phyloP scores from a whole-genome alignment of 2,113 vertebrate species.

The Cryptotis parvus region DNA sequence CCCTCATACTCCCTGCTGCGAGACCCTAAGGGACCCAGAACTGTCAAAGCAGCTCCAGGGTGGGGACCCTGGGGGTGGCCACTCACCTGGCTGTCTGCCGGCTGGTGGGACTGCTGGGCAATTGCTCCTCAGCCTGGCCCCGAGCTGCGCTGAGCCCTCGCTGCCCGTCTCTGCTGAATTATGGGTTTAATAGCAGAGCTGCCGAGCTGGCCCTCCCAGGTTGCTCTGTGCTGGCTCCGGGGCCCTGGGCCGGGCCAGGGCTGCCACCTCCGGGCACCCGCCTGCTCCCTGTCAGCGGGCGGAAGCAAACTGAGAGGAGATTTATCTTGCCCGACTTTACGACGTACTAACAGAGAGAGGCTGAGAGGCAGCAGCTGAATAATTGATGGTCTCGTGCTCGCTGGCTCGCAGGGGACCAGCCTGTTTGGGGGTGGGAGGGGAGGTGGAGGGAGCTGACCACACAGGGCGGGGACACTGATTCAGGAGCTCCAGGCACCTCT shows the following conservation, averaged over 20 bases:
- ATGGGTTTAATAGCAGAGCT: conserved; percentile 66
- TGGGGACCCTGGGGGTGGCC: no score
- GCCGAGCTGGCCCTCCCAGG: not conserved
- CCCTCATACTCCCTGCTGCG: not conserved
- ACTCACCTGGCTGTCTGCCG: not conserved
- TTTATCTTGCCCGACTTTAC: conserved; percentile 68
- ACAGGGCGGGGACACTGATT: not conserved
- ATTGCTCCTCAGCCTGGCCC: not conserved
- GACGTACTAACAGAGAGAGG: conserved; percentile 52
- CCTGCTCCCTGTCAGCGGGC: not conserved
- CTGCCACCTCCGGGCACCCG: not conserved
- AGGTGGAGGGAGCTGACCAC: accelerated
- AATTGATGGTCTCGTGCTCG: conserved; percentile 59
- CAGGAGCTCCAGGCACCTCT: not conserved
- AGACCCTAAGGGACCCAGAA: accelerated
- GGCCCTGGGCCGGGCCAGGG: not conserved
- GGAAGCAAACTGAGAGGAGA: conserved; percentile 31
- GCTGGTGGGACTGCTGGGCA: not conserved
- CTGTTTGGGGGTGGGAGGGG: not conserved
- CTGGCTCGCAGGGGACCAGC: not conserved
- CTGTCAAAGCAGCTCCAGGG: not conserved
- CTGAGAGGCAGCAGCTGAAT: conserved; percentile 68
- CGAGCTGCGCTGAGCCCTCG: accelerated
- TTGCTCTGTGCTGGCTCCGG: not conserved
- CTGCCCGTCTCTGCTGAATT: not conserved